Base-by-base conservation (phyloP, 2,888 invertebrate genomes). In the Tenthredo mesomela region DNA sequence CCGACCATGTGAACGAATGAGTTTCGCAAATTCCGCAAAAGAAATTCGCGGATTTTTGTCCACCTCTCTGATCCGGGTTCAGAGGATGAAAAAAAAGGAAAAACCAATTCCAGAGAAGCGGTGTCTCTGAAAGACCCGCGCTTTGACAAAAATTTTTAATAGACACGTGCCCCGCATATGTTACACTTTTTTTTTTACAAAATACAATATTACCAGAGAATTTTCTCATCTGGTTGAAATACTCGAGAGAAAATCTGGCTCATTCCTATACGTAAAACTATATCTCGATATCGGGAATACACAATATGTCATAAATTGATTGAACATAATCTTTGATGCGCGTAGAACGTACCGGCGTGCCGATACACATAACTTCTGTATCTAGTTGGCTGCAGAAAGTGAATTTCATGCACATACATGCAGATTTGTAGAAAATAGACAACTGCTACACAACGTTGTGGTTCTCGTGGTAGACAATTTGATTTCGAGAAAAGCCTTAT, bases 401-500 rank as follows among this genome's bases (percentile, higher is more conserved):
- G 67, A 70, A 82, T 50, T 50, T 67, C 70, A 61, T 61, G 61
- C 61, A 40, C 61, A 40, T 61, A 43, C 15, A 80, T n/a, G 12
- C 12, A 78, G 37, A 58, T 33, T 33, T 3, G 29, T 77, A 29
- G 21, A n/a, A 12, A 18, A 78, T 54, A 58, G 15, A 78, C 37
- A 37, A 18, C 33, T 21, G 43, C 37, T 37, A 80, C 21, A 58
- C 58, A 80, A 61, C 40, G 80, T 80, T 80, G 61, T n/a, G 80
- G 61, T 80, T 58, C 58, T 25, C 80, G 80, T 40, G 80, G 65
- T 82, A 58, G 82, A 82, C 65, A 82, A 82, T 82, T 70, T 70
- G 70, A 82, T 80, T 82, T n/a, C 33, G 82, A 67, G 25, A 58
- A 70, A 82, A 82, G 67, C 82, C 82, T 82, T 70, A 67, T 80